Base-by-base conservation (phyloP, 1,140 invertebrate genomes). In the Drosophila carrolli region DNA sequence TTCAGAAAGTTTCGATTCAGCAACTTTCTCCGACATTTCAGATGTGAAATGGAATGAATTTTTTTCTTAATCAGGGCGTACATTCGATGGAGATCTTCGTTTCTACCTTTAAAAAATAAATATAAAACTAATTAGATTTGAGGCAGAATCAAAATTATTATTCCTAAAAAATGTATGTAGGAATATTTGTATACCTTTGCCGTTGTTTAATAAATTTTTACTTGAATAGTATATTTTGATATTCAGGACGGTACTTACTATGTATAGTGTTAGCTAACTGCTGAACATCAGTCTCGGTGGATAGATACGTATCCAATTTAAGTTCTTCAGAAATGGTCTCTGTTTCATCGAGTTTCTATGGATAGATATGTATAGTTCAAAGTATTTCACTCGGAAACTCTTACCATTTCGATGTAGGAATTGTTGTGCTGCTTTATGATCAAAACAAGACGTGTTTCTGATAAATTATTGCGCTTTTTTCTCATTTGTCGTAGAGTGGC, bases 21-120 rank as follows among this genome's bases (percentile, higher is more conserved):
- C 16, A 54, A 13, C 19, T 67, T 67, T 5, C 62, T 40, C 0
- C 62, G 40, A 32, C 66, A 70, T 19, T 41, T 40, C 0, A 70
- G 32, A 67, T 70, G 66, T 0, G 66, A 54, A 9, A 54, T 46
- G 3, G 13, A 16, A 14, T 70, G 66, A 14, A 67, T 19, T 32
- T 67, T 66, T 10, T 13, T 57, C 8, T 11, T 57, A 4, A 63
- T 23, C 40, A 46, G 16, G 5, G 7, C 8, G 5, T 23, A 32
- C 23, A 65, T 13, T 27, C 29, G 19, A 2, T 27, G 0, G n/a
- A 65, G 19, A 0, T 65, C 62, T 9, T 11, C 23, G 19, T 16
- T 53, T 13, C 11, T 44, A 13, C 11, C 59, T 62, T 23, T 5
- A 57, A 16, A n/a, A 5, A 5, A 29, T 5, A 29, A 5, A 38